phyloP scores from a whole-genome alignment of 2,888 invertebrate genomes.

The Pollenia angustigena region DNA sequence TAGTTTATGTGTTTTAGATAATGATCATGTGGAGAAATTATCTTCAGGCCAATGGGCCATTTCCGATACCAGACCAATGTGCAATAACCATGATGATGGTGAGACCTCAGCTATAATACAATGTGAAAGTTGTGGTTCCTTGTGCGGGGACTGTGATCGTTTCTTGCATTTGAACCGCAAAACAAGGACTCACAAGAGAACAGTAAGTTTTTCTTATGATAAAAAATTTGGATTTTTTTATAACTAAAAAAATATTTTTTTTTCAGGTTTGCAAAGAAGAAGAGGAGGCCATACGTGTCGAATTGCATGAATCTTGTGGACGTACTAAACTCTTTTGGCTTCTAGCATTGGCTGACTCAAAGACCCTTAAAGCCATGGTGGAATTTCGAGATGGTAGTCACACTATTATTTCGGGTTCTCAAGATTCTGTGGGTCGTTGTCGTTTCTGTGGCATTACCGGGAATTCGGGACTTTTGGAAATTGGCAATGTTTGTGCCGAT shows the following conservation, averaged over 20 bases:
- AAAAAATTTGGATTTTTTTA: neutral
- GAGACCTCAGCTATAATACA: conserved; percentile 96
- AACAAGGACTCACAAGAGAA: conserved; percentile 92
- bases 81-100: conserved; percentile 98
- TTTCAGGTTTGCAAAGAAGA: conserved; percentile 92
- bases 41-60: conserved; percentile 91
- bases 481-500: conserved; percentile 97
- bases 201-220: conserved; percentile 76
- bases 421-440: conserved; percentile 89
- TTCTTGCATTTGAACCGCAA: conserved; percentile 96
- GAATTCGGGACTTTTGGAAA: conserved; percentile 92
- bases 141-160: conserved; percentile 98
- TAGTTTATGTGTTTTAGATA: conserved; percentile 95
- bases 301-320: conserved; percentile 98
- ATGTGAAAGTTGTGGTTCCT: conserved; percentile 94
- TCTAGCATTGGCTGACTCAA: conserved; percentile 95
- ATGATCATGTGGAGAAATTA: conserved; percentile 93
- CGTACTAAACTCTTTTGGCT: conserved; percentile 98
- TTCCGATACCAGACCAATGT: conserved; percentile 89
- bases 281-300: conserved; percentile 97
- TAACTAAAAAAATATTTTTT: neutral
- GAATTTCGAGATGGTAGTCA: conserved; percentile 93
- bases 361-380: conserved; percentile 94
- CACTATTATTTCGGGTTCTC: conserved; percentile 84
- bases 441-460: conserved; percentile 95